phyloP scores from a whole-genome alignment of 2,888 invertebrate genomes.

The Trachelus iudaicus region DNA sequence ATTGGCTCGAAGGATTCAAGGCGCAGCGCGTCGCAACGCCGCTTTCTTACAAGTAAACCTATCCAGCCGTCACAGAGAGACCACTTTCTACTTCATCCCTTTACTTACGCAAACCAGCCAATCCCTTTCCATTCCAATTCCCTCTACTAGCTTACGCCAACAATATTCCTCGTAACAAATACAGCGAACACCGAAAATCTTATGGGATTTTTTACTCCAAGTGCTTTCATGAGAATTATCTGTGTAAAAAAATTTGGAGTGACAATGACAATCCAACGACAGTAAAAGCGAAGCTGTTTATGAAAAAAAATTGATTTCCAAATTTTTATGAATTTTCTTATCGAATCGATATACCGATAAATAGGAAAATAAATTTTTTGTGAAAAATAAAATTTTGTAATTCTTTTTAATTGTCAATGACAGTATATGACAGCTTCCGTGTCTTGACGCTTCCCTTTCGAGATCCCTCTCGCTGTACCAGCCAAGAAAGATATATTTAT shows the following conservation, averaged over 20 bases:
- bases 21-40: conserved; percentile 15
- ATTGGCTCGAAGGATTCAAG: conserved; percentile 47
- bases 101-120: background rate
- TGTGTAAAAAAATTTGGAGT: background rate
- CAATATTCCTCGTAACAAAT: background rate
- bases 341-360: background rate
- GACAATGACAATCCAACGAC: background rate
- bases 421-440: background rate
- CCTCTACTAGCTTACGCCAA: background rate
- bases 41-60: conserved; percentile 32
- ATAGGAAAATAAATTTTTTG: background rate
- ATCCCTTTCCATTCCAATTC: background rate
- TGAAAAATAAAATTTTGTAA: no score
- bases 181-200: conserved; percentile 29
- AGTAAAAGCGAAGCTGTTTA: background rate
- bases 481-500: background rate
- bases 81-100: background rate
- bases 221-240: conserved; percentile 31
- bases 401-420: background rate
- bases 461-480: background rate
- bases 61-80: background rate
- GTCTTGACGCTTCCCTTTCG: background rate
- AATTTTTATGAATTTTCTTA: background rate
- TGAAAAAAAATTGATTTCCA: background rate
- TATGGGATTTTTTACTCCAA: conserved; percentile 41